A percentile compares a stretch with the other conserved stretches of the same genome.
These are phyloP conservation scores for Lasioglossum oenotherae DNA, from an alignment of 2,888 invertebrate genomes.

Conservation along the genomic window DNA sequence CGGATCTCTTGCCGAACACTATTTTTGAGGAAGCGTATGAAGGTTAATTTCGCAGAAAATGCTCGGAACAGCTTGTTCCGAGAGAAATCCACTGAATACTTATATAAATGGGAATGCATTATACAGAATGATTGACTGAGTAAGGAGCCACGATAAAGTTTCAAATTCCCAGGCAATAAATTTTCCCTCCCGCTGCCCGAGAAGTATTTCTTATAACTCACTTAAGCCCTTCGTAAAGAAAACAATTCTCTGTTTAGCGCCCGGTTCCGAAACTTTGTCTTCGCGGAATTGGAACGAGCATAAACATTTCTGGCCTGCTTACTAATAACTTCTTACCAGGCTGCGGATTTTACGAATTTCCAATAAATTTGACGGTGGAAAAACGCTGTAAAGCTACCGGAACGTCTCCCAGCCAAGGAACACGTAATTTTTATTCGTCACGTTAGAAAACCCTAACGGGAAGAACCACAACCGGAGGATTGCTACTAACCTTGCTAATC, in stretches of 20 bases:
- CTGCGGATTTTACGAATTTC: neutral
- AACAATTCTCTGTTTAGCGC: constrained; percentile 1
- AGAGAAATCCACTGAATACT: neutral
- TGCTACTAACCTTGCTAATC: neutral
- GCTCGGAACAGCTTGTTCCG: neutral
- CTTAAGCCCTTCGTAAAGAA: neutral
- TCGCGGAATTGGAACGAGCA: constrained; percentile 1
- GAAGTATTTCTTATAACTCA: constrained; percentile 13
- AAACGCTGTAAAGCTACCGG: neutral
- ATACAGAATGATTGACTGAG: constrained; percentile 12
- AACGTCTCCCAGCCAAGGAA: neutral
- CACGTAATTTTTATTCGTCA: neutral
- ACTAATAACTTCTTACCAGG: neutral
- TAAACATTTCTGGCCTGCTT: neutral
- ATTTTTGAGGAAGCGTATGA: neutral
- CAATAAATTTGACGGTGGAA: neutral
- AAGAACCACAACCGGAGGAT: neutral
- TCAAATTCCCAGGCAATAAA: constrained; percentile 3
- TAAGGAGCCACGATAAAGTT: constrained; percentile 10
- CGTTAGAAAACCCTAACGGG: neutral
- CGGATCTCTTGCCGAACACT: neutral
- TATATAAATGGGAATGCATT: constrained; percentile 5
- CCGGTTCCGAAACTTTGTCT: neutral
- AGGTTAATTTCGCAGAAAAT: neutral
- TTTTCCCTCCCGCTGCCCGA: neutral